Conservation (phyloP, 1,140 invertebrate species). For the Drosophila ironensis region DNA sequence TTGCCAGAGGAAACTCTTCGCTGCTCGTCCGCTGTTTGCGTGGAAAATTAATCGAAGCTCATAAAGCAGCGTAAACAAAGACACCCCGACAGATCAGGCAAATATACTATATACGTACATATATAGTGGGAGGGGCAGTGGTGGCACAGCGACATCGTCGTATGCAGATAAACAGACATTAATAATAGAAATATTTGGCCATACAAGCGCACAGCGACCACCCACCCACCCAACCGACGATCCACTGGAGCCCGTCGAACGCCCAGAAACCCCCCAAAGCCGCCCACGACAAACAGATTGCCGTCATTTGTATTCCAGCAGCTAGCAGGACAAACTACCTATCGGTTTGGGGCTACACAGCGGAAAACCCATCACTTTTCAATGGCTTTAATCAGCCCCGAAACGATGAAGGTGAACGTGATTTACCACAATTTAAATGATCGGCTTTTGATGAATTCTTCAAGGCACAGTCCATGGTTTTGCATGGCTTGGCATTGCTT, state of each 20-base stretch:
- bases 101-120: not conserved
- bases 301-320: conserved; percentile 62
- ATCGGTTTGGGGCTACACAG: not conserved
- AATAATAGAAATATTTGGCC: conserved; percentile 73
- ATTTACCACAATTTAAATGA: too few species aligned
- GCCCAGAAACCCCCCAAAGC: not conserved
- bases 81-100: conserved; percentile 13
- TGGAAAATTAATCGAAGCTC: conserved; percentile 73
- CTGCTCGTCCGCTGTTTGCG: conserved; percentile 42
- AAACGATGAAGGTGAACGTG: too few species aligned
- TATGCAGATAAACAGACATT: conserved; percentile 77
- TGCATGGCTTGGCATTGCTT: too few species aligned
- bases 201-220: conserved; percentile 6
- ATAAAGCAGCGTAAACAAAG: conserved; percentile 70
- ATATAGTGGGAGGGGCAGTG: not conserved
- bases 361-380: not conserved
- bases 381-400: too few species aligned
- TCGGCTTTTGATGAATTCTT: too few species aligned
- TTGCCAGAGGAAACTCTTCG: conserved; percentile 23
- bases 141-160: conserved; percentile 51
- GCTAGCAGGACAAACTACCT: conserved; percentile 18
- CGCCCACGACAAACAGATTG: conserved; percentile 49
- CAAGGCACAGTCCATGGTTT: too few species aligned
- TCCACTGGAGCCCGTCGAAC: not conserved
- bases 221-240: not conserved